These are phyloP conservation scores for Meandrusa payeni DNA, from an alignment of 2,888 invertebrate species.

Conservation along the genomic window DNA sequence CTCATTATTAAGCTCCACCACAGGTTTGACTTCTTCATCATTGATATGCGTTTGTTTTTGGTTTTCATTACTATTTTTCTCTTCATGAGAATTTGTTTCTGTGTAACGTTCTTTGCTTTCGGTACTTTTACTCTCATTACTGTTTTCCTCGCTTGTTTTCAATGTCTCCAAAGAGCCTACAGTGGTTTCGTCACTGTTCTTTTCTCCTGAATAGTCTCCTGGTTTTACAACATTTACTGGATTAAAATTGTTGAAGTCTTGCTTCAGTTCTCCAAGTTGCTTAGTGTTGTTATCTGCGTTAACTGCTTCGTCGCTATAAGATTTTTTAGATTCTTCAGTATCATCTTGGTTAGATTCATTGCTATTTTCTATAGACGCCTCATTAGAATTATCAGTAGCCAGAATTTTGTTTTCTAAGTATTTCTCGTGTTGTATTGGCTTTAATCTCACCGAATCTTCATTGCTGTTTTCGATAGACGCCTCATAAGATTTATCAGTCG, in stretches of 20 bases:
- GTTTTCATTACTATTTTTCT: neutral
- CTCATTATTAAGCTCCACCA: constrained; percentile 60
- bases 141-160: constrained; percentile 17
- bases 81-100: constrained; percentile 9
- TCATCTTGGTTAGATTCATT: constrained; percentile 6
- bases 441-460: neutral
- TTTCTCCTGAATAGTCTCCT: too few species aligned
- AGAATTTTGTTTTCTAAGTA: constrained; percentile 2
- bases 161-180: constrained; percentile 29
- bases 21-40: constrained; percentile 65
- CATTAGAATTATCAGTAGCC: neutral
- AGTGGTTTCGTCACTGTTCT: constrained; percentile 21
- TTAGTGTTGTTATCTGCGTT: too few species aligned
- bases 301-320: neutral
- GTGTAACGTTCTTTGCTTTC: constrained; percentile 17
- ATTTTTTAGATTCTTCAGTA: neutral
- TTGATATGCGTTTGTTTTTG: constrained; percentile 45
- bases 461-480: constrained; percentile 6
- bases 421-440: neutral
- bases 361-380: constrained; percentile 8
- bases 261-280: too few species aligned
- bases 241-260: too few species aligned
- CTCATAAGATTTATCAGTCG: constrained; percentile 1
- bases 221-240: too few species aligned
- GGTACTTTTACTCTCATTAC: constrained; percentile 9